Conservation (phyloP, 1,140 invertebrate species). For the Eciton burchellii region DNA sequence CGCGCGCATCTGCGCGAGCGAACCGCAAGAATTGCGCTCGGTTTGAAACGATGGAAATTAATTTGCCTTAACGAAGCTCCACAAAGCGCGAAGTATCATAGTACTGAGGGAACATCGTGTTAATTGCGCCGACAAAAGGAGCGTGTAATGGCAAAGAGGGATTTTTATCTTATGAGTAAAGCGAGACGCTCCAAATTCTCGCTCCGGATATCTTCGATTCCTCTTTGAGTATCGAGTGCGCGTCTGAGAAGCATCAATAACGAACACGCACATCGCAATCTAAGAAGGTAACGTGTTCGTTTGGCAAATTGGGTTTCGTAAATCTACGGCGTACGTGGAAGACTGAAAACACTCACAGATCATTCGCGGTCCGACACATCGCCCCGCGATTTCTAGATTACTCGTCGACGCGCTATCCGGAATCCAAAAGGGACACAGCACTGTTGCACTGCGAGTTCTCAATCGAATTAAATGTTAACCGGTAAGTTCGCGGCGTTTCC, state of each 20-base stretch:
- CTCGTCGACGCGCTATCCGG: not conserved
- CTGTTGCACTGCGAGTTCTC: not conserved
- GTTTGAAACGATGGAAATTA: constrained; percentile 68
- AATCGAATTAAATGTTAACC: not conserved
- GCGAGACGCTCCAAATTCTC: not conserved
- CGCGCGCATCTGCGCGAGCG: not conserved
- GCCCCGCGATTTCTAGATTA: not conserved
- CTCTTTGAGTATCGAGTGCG: not conserved
- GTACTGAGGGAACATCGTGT: constrained; percentile 36
- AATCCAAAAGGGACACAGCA: not conserved
- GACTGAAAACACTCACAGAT: not conserved
- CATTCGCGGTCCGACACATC: not conserved
- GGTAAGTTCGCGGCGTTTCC: not conserved
- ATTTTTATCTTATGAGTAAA: constrained; percentile 10
- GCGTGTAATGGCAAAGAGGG: not conserved
- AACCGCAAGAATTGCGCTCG: constrained; percentile 47
- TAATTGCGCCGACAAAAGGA: constrained; percentile 53
- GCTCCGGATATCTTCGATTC: not conserved
- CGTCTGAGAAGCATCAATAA: not conserved
- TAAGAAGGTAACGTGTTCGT: not conserved
- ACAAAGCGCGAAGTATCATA: constrained; percentile 28
- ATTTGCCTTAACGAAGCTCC: constrained; percentile 70
- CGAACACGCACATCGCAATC: not conserved
- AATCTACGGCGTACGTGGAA: not conserved
- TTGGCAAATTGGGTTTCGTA: not conserved